phyloP scores from a whole-genome alignment of 2,113 vertebrate species.

The Onychostruthus taczanowskii region DNA sequence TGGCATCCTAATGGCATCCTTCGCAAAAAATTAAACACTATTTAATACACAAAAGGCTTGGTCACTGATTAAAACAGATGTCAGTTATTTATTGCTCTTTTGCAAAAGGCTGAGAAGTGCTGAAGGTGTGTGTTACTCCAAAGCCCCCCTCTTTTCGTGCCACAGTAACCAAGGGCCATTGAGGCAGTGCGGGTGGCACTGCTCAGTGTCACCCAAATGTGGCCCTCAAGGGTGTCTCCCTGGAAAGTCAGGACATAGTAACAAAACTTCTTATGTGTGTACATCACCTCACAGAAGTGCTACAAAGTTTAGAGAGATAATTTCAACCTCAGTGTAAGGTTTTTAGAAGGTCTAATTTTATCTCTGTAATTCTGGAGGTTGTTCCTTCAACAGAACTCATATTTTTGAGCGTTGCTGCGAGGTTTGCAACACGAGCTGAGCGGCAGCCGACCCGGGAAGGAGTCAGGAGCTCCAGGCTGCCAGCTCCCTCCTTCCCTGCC shows the following conservation, averaged over 20 bases:
- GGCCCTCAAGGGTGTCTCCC: background rate
- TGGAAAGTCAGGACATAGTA: background rate
- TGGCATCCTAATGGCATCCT: constrained; percentile 79
- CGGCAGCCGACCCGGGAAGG: rapidly evolving
- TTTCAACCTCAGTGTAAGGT: background rate
- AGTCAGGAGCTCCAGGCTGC: background rate
- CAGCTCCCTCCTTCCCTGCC: background rate
- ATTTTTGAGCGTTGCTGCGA: background rate
- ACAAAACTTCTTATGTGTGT: background rate
- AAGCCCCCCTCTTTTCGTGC: background rate
- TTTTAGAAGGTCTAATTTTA: background rate
- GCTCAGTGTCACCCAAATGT: background rate
- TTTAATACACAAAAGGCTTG: constrained; percentile 75
- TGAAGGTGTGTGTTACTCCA: background rate
- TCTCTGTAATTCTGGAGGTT: background rate
- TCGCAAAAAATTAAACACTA: constrained; percentile 78
- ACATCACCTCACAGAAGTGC: background rate
- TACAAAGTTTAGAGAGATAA: background rate
- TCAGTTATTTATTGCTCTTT: background rate
- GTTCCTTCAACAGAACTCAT: background rate
- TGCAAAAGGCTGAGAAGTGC: background rate
- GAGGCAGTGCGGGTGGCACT: background rate
- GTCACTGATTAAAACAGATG: constrained; percentile 52
- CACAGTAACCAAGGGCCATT: background rate
- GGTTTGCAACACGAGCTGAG: background rate